Evolutionary conservation across 2,888 invertebrate genomes (phyloP), one percentile per base, ranked within the genome.

Genomic region (Chrysodeixis includens): DNA sequence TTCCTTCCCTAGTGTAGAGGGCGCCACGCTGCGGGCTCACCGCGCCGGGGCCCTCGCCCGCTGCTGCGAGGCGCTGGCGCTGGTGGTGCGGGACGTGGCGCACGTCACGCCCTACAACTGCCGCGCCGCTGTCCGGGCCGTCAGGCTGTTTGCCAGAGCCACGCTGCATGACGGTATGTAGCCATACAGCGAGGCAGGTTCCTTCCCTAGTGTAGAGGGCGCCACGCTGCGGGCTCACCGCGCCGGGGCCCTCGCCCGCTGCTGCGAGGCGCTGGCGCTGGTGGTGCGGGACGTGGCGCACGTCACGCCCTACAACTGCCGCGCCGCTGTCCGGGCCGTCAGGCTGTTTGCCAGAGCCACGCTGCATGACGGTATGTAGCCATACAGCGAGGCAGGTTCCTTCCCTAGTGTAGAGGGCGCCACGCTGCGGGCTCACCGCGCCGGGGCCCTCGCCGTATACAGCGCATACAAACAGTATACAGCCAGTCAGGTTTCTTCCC

Each of bases 31-130:
- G 22, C 30, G 30, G 1, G 26, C 30, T 9, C 30, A 30, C 30
- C 30, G 30, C 26, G 26, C 26, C 9, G 26, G 26, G 9, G n/a
- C 94, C 0, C 87, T 94, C 22, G 85, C 89, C 54, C 99, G 99
- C 86, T 98, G 98, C 85, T 98, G 98, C 92, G 99, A 99, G 87
- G 99, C 99, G 70, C 94, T 99, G 60, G 98, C 98, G 10, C 98
- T 99, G 88, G 96, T 99, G 52, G 98, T 99, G 40, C 96, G 99
- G 46, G 99, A 99, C 91, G 99, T 99, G 46, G 99, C 99, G 22
- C 99, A 99, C 90, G 98, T 99, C 40, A 99, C 99, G 12, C 99
- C 99, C 0, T 98, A 99, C 92, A 99, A 99, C 94, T 99, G 99
- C 86, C 98, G 98, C 88, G 97, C 98, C 63, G 98, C 98, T 83